Base-by-base conservation (phyloP, 2,113 vertebrate species). In the Ceratotherium simum region DNA sequence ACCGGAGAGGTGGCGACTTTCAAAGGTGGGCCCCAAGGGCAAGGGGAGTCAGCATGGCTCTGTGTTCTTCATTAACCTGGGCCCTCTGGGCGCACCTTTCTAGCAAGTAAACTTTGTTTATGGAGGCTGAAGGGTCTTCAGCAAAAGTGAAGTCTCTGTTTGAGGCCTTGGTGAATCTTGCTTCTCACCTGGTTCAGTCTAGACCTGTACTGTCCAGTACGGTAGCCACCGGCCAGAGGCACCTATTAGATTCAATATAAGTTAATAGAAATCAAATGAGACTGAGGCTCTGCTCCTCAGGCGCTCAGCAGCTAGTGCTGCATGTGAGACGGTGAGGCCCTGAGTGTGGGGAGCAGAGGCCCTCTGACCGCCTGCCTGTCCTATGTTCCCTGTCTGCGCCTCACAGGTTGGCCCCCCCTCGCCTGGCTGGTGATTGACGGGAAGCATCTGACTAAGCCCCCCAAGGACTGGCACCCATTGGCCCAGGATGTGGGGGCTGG, bases 351-450 rank as follows among this genome's bases (percentile, higher is more conserved):
- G 58, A 48, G 48, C 23, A 51, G 48, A 25, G 73, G 65, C 64
- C 36, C 21, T 75, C 60, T 95, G 79, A 91, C 27, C 27, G 4
- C 69, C 69, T 0, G 25, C 93, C 2, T 90, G 90, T n/a, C 16
- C 23, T 7, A 0, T 36, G 18, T 70, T 18, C 48, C n/a, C 9
- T 51, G 3, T 93, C 31, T 93, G 27, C 0, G 0, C 93, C 93
- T 92, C 65, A 73, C 98, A 99, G 99, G 99, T 17, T 99, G 99
- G 99, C 99, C 99, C 3, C 99, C 98, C 64, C 98, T 99, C 7
- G 97, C 99, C 95, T 99, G 99, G 99, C 99, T 99, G 97, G 99
- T 99, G 97, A 99, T 99, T 25, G 99, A 99, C 96, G 99, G 99
- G 95, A 99, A 99, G 92, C 99, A 99, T 96, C 99, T 99, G 92